Percentiles rank a stretch among this genome's conserved stretches.
phyloP scores from a whole-genome alignment of 2,797 vertebrate species.

The Philypnodon macrostomus region DNA sequence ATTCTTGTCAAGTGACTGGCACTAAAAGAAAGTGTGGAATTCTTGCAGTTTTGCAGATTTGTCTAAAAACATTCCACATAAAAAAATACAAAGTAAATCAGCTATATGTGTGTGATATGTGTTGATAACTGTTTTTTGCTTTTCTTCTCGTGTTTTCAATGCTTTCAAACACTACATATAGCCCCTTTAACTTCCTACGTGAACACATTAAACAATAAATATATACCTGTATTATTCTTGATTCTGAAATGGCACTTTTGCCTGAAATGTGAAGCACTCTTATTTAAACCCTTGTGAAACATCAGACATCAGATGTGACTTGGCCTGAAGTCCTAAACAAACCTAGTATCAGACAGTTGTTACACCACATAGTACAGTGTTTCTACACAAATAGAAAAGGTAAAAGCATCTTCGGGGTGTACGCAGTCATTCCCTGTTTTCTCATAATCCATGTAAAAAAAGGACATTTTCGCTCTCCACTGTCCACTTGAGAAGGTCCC shows the following conservation, averaged over 20 bases:
- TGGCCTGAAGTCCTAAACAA: conserved; percentile 30
- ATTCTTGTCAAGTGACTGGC: too few species aligned
- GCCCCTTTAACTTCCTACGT: background rate
- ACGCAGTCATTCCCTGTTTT: conserved; percentile 43
- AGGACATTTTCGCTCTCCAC: background rate
- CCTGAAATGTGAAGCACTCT: background rate
- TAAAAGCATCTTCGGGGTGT: conserved; percentile 31
- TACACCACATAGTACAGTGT: conserved; percentile 68
- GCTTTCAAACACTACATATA: background rate
- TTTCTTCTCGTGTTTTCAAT: too few species aligned
- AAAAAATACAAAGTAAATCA: too few species aligned
- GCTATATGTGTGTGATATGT: too few species aligned
- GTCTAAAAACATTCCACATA: too few species aligned
- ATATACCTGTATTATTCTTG: background rate
- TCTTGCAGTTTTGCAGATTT: too few species aligned
- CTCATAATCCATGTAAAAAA: conserved; percentile 23
- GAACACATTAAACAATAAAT: background rate
- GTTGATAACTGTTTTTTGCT: too few species aligned
- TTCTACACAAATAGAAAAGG: conserved; percentile 69
- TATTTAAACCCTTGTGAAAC: background rate
- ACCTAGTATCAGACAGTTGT: conserved; percentile 50
- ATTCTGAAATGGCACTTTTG: too few species aligned
- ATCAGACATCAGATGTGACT: conserved; percentile 18
- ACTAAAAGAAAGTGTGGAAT: too few species aligned
- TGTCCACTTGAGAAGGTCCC: conserved; percentile 21